Evolutionary conservation across 1,140 invertebrate genomes (phyloP).

Genomic region (Caenorhabditis inopinata): DNA sequence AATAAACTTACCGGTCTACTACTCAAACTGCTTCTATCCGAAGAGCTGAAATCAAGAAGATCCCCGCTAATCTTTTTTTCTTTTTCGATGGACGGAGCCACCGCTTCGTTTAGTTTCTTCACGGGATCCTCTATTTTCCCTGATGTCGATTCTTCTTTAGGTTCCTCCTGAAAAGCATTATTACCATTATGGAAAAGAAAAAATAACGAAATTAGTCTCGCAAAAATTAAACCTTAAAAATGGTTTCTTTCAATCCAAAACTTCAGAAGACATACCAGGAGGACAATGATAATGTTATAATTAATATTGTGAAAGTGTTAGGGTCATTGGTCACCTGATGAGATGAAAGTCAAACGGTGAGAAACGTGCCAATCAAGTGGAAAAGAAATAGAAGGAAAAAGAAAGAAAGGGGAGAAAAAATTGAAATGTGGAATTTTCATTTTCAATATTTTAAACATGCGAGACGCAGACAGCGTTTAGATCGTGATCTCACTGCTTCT

Average conservation of each 20-base stretch:
- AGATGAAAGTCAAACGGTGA: neutral
- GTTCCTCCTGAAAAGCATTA: neutral
- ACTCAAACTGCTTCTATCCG: constrained; percentile 27
- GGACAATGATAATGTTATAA: too few species aligned
- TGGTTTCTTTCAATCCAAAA: too few species aligned
- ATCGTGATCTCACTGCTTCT: too few species aligned
- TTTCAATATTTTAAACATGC: too few species aligned
- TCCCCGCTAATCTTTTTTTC: neutral
- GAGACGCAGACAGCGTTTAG: neutral
- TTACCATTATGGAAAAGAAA: neutral
- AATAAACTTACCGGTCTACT: constrained; percentile 3
- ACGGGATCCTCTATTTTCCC: too few species aligned
- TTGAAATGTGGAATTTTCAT: neutral
- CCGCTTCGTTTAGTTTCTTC: neutral
- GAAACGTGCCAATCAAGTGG: neutral
- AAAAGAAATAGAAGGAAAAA: neutral
- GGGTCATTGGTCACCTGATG: constrained; percentile 12
- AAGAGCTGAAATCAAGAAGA: constrained; percentile 19
- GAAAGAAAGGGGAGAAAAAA: neutral
- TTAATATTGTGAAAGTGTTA: neutral
- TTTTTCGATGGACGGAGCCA: neutral
- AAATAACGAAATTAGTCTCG: neutral
- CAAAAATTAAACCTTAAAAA: neutral
- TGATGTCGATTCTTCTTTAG: neutral
- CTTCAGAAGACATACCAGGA: too few species aligned